Percentiles rank a stretch among this genome's conserved stretches.
phyloP scores from a whole-genome alignment of 2,888 invertebrate species.

The Zaprionus bogoriensis region DNA sequence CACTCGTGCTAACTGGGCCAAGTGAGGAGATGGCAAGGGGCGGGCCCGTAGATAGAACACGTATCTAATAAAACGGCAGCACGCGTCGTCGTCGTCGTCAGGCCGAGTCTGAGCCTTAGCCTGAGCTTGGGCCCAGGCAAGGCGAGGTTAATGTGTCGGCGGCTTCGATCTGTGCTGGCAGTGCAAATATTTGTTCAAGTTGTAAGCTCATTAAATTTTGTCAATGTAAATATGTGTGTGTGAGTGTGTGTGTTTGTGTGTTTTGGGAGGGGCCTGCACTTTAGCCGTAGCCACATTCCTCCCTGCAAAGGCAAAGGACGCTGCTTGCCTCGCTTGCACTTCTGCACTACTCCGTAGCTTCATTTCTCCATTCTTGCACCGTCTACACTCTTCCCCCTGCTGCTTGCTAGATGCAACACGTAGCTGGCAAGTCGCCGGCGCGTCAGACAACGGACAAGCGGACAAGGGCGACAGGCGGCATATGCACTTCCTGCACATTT shows the following conservation, averaged over 20 bases:
- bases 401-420: constrained; percentile 70
- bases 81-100: constrained; percentile 50
- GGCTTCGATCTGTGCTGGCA: constrained; percentile 54
- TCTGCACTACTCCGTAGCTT: too few relatives aligned
- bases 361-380: too few relatives aligned
- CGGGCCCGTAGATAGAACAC: constrained; percentile 63
- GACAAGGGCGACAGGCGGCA: constrained; percentile 46
- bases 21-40: neutral
- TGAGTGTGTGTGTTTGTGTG: too few relatives aligned
- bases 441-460: constrained; percentile 1
- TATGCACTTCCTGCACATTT: constrained; percentile 71
- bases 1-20: too few relatives aligned
- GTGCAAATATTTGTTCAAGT: constrained; percentile 60
- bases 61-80: constrained; percentile 72
- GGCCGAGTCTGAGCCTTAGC: constrained; percentile 1
- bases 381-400: too few relatives aligned
- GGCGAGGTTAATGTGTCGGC: constrained; percentile 31
- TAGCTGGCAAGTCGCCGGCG: constrained; percentile 46
- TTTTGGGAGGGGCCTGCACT: too few relatives aligned
- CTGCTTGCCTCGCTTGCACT: too few relatives aligned
- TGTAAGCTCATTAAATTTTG: constrained; percentile 76
- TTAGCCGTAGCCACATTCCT: too few relatives aligned
- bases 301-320: neutral
- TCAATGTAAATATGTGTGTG: constrained; percentile 66
- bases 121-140: neutral